A percentile compares a stretch with the other conserved stretches of the same genome.
Evolutionary conservation across 2,797 vertebrate species (phyloP).

Genomic region (Schizopygopsis pylzovi): DNA sequence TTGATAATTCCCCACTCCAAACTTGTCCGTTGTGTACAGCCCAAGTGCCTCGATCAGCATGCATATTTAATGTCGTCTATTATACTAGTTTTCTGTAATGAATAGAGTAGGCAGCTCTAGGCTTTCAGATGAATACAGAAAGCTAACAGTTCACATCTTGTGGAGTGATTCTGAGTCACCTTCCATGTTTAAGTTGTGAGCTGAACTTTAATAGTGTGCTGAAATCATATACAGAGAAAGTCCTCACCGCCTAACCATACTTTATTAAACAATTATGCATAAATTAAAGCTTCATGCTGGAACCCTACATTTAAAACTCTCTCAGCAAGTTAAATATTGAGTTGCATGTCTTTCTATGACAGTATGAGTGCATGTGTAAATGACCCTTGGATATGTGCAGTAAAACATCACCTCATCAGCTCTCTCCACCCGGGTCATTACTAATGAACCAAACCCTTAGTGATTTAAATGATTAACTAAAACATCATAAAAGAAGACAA

Average conservation of each 20-base stretch:
- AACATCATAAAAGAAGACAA: background rate
- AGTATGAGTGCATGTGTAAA: background rate
- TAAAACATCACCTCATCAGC: background rate
- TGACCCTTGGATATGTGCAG: background rate
- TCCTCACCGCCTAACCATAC: background rate
- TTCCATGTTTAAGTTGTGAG: background rate
- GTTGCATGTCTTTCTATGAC: background rate
- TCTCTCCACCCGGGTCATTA: background rate
- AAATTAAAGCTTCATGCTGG: background rate
- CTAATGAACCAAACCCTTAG: background rate
- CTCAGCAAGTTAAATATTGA: background rate
- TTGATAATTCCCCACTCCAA: conserved; percentile 50
- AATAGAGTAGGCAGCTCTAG: conserved; percentile 73
- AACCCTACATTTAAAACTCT: background rate
- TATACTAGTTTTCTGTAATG: conserved; percentile 83
- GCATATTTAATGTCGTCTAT: conserved; percentile 93
- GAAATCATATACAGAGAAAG: background rate
- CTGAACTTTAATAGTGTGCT: background rate
- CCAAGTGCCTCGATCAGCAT: conserved; percentile 74
- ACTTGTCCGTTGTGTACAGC: conserved; percentile 63
- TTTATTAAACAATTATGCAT: background rate
- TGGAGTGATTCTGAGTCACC: conserved; percentile 1
- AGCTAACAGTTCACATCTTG: conserved; percentile 58
- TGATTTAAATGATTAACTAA: background rate
- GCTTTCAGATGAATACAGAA: conserved; percentile 66